Base-by-base conservation (phyloP, 2,888 invertebrate species). In the Philereme transversata region DNA sequence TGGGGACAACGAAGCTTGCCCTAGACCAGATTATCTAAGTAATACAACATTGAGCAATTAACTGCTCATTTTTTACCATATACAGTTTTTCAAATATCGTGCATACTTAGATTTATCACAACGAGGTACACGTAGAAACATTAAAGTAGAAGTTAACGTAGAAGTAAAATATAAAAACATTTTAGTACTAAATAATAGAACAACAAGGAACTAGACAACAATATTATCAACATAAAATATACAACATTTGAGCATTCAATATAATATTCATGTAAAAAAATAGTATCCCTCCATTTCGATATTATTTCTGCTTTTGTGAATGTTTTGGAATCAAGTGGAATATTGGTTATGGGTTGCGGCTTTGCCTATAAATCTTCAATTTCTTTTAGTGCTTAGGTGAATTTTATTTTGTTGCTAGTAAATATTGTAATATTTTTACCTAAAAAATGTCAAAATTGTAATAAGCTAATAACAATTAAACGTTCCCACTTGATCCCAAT, bases 191-290 rank as follows among this genome's bases (percentile, higher is more conserved):
- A 87, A 84, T 82, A 81, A 88, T 82, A 81, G 78, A 83, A 81
- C 75, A 88, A 88, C 86, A 83, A 90, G 83, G 77, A 88, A 86
- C 83, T 81, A 87, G 78, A 80, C 77, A 86, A 88, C 84, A 88
- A 89, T 82, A 87, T 87, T 87, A 88, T 74, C 83, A 89, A 91
- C 90, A 81, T 84, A 90, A 90, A 84, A 84, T 83, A 85, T 82
- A 88, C 81, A 83, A 84, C 79, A 84, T 88, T 91, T 91, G 91
- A 92, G 91, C 91, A 90, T 89, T 87, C 70, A 77, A 82, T 86
- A 88, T 62, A 69, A 85, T 85, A 87, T 84, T 87, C 81, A 78
- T 84, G 82, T 88, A 87, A 89, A 89, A 89, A 90, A 90, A 89
- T 88, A 88, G 82, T 82, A 86, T 85, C 79, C 82, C 79, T 84